Conservation (phyloP, 2,888 invertebrate species). For the Nemoura dubitans region DNA sequence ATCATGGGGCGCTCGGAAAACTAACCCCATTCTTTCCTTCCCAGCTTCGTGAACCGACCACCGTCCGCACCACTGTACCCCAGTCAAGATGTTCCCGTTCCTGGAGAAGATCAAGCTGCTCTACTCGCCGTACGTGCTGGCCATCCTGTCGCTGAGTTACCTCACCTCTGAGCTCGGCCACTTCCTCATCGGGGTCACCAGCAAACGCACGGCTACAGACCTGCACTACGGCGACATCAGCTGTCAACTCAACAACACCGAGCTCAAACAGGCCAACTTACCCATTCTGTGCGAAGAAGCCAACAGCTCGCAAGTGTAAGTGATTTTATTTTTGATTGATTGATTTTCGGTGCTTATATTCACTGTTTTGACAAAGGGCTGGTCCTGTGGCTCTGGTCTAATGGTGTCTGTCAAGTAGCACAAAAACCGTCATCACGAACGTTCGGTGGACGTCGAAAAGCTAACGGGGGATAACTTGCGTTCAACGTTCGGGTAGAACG, state of each 20-base stretch:
- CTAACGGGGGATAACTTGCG: too few species aligned
- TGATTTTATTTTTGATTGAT: too few species aligned
- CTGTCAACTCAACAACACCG: constrained; percentile 78
- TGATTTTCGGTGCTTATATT: too few species aligned
- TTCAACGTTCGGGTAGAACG: too few species aligned
- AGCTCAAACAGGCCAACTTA: constrained; percentile 64
- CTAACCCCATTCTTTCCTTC: not conserved
- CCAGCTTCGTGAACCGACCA: too few species aligned
- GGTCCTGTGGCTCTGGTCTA: too few species aligned
- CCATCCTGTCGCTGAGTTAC: constrained; percentile 82
- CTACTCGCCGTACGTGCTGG: constrained; percentile 83
- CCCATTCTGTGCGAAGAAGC: constrained; percentile 67
- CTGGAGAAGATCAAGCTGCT: constrained; percentile 70
- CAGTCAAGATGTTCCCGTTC: constrained; percentile 56
- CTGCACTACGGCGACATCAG: constrained; percentile 87
- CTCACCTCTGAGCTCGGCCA: constrained; percentile 90
- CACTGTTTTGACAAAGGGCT: too few species aligned
- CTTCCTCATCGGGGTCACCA: constrained; percentile 88
- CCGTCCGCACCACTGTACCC: too few species aligned
- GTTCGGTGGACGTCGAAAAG: too few species aligned
- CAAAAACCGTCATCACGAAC: too few species aligned
- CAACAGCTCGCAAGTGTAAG: constrained; percentile 66
- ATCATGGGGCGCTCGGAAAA: too few species aligned
- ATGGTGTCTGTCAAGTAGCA: too few species aligned
- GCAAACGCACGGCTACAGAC: constrained; percentile 85